Evolutionary conservation across 2,113 vertebrate genomes (phyloP).

Genomic region (Coracopsis vasa): DNA sequence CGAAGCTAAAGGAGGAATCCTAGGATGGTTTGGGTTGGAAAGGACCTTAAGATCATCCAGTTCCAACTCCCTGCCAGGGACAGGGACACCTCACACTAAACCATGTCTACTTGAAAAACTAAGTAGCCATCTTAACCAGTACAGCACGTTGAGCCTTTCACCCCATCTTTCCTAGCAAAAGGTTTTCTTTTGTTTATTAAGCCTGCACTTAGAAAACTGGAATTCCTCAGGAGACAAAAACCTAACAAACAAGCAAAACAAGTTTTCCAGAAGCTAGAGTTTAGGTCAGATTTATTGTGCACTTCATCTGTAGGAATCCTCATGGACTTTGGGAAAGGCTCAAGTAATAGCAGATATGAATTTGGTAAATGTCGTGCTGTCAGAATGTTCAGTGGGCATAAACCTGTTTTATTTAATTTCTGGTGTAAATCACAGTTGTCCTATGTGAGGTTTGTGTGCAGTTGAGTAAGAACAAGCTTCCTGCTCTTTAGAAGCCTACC

Average conservation of each 20-base stretch:
- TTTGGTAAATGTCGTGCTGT: background rate
- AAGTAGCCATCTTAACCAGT: background rate
- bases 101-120: background rate
- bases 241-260: background rate
- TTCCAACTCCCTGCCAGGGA: background rate
- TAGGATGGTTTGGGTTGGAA: background rate
- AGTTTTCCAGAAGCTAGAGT: background rate
- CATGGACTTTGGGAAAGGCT: background rate
- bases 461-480: background rate
- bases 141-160: background rate
- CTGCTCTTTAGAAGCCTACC: background rate
- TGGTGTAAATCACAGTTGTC: background rate
- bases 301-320: background rate
- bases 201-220: background rate
- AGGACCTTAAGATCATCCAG: background rate
- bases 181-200: background rate
- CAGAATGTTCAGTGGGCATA: background rate
- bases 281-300: background rate
- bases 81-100: background rate
- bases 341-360: background rate
- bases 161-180: background rate
- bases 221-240: background rate
- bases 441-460: background rate
- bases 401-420: background rate
- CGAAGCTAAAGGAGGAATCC: background rate